Conservation (phyloP, 2,797 vertebrate genomes). For the Pampus argenteus region DNA sequence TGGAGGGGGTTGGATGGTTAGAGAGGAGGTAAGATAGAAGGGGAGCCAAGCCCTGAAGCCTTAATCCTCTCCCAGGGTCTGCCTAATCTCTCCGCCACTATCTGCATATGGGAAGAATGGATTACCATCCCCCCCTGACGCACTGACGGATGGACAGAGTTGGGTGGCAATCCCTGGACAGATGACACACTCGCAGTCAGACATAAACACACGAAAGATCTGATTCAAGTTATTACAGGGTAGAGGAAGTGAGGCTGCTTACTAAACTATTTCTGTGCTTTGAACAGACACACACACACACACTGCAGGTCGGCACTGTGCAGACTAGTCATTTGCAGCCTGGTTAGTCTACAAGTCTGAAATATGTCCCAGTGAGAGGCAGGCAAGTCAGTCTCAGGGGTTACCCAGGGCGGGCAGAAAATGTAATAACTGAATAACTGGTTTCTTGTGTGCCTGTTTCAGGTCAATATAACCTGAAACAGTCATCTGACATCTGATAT, state of each 20-base stretch:
- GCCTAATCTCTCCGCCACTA: slow-evolving; percentile 77
- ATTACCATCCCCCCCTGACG: slow-evolving; percentile 76
- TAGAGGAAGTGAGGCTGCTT: slow-evolving; percentile 5
- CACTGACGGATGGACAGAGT: slow-evolving; percentile 37
- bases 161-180: slow-evolving; percentile 51
- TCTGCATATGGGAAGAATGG: slow-evolving; percentile 79
- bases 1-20: slow-evolving; percentile 42
- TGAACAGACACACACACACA: slow-evolving; percentile 7
- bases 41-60: slow-evolving; percentile 62
- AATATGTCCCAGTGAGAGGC: slow-evolving; percentile 43
- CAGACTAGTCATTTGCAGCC: slow-evolving; percentile 32
- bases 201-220: slow-evolving; percentile 26
- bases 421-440: slow-evolving; percentile 26
- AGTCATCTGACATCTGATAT: slow-evolving; percentile 4
- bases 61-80: slow-evolving; percentile 80
- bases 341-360: slow-evolving; percentile 24
- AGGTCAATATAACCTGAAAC: slow-evolving; percentile 14
- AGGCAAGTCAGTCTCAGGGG: background rate
- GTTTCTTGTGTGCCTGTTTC: slow-evolving; percentile 20
- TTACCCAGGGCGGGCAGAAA: too few species aligned
- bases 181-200: slow-evolving; percentile 16
- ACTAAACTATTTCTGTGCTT: background rate
- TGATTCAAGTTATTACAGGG: slow-evolving; percentile 14
- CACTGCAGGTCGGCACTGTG: slow-evolving; percentile 19
- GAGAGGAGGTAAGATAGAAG: slow-evolving; percentile 64